These are phyloP conservation scores for Thera britannica DNA, from an alignment of 2,888 invertebrate genomes.

Conservation along the genomic window DNA sequence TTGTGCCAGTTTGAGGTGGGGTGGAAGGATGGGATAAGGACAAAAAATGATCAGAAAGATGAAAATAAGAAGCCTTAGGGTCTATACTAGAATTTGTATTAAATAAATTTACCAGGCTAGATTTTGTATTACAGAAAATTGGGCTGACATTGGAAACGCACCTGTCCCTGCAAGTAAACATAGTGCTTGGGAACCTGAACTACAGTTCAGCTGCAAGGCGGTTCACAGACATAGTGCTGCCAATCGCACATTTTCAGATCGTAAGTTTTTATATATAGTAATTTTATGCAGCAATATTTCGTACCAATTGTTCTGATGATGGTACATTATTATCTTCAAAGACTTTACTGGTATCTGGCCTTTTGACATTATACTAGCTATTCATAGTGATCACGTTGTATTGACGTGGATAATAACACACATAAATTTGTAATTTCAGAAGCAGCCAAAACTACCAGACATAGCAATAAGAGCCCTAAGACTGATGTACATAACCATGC, in stretches of 20 bases:
- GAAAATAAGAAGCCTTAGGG: too few relatives aligned
- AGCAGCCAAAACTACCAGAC: constrained; percentile 39
- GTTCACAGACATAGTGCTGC: constrained; percentile 87
- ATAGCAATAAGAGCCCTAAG: constrained; percentile 37
- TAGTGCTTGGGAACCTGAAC: constrained; percentile 85
- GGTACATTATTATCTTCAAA: too few relatives aligned
- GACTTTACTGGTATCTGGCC: too few relatives aligned
- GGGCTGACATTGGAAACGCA: constrained; percentile 86
- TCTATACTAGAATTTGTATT: too few relatives aligned
- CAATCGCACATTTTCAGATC: constrained; percentile 88
- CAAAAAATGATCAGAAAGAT: too few relatives aligned
- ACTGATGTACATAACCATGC: constrained; percentile 40
- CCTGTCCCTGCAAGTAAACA: constrained; percentile 88
- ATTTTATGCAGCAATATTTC: too few relatives aligned
- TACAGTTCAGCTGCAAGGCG: constrained; percentile 82
- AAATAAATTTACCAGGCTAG: too few relatives aligned
- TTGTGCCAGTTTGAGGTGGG: too few relatives aligned
- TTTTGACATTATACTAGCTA: too few relatives aligned
- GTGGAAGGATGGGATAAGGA: too few relatives aligned
- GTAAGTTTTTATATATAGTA: constrained; percentile 64
- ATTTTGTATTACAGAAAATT: constrained; percentile 71
- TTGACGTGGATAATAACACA: background rate
- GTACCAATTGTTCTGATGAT: too few relatives aligned
- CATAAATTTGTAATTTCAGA: constrained; percentile 35
- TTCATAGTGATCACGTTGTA: background rate